Evolutionary conservation across 2,888 invertebrate genomes (phyloP), one percentile per base, ranked within the genome.

Genomic region (Plagiodera versicolora): DNA sequence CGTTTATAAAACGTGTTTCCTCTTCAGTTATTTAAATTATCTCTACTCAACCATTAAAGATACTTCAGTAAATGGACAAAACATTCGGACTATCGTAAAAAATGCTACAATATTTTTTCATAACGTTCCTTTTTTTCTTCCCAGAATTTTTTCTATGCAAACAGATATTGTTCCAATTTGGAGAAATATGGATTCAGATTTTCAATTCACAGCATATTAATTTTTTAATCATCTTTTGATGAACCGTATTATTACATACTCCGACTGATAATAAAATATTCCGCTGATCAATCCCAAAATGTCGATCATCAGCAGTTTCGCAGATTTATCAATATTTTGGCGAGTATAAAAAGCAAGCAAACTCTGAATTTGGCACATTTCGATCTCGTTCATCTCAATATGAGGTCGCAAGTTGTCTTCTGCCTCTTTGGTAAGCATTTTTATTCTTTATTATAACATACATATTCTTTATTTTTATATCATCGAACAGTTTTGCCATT

Each of bases 371-470:
- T 39, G 39, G 39, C 61, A 70, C 73, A 72, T 67, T 72, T 67
- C 68, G 68, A 61, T 60, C 66, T 52, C 60, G 50, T 10, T 45
- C 35, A 50, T 47, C 63, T 59, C 61, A 67, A 67, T 71, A 78
- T 79, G 80, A 75, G 77, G 78, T 77, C 76, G 65, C 73, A 74
- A 71, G 61, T 77, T 58, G 62, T 79, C 56, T 65, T 80, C 48
- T 75, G 73, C 57, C 67, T 76, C 55, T 68, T 79, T 20, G 78
- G 80, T 80, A 70, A 80, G 79, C 75, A 32, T 32, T 11, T 10
- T 32, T 52, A 5, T 16, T 20, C 24, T 6, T 47, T 55, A 24
- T 30, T 28, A 14, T 47, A 14, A 28, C 28, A 20, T 47, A n/a
- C 14, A 58, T 51, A 30, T 56, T 30, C 11, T 6, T 19, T 14